These are phyloP conservation scores for Xylocopa sonorina DNA, from an alignment of 1,140 invertebrate species.

Conservation along the genomic window DNA sequence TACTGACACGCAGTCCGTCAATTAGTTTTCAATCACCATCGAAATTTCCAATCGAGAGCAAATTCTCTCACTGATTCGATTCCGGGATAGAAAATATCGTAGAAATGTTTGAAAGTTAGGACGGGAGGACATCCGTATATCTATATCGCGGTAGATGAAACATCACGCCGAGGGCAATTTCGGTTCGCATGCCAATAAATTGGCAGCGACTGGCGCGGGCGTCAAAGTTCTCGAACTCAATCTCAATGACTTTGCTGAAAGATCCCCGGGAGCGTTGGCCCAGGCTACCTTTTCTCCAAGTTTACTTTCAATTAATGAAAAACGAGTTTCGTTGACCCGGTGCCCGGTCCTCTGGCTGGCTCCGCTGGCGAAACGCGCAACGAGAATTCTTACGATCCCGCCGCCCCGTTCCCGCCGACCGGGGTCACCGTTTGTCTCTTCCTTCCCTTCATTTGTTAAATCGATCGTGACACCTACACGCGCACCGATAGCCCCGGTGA, in stretches of 20 bases:
- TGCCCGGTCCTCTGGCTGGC: conserved; percentile 51
- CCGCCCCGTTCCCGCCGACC: conserved; percentile 17
- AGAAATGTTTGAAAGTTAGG: no score
- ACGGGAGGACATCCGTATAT: no score
- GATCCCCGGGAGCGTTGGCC: conserved; percentile 54
- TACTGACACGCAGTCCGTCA: no score
- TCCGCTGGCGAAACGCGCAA: conserved; percentile 23
- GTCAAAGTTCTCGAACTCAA: conserved; percentile 54
- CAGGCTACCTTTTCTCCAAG: conserved; percentile 47
- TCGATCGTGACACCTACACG: conserved; percentile 25
- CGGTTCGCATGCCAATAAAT: conserved; percentile 45
- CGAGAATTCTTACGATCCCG: conserved; percentile 45
- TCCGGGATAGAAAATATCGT: no score
- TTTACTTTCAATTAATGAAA: conserved; percentile 73
- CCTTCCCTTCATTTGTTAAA: conserved; percentile 34
- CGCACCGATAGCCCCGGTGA: not conserved
- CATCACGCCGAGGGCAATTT: conserved; percentile 26
- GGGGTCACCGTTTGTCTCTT: not conserved
- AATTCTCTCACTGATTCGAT: no score
- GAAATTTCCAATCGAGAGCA: no score
- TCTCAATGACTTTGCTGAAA: conserved; percentile 60
- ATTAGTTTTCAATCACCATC: no score
- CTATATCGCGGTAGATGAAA: not conserved
- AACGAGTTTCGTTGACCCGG: conserved; percentile 68
- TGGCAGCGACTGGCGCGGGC: conserved; percentile 42